phyloP scores from a whole-genome alignment of 2,113 vertebrate genomes.

The Sorex fumeus region DNA sequence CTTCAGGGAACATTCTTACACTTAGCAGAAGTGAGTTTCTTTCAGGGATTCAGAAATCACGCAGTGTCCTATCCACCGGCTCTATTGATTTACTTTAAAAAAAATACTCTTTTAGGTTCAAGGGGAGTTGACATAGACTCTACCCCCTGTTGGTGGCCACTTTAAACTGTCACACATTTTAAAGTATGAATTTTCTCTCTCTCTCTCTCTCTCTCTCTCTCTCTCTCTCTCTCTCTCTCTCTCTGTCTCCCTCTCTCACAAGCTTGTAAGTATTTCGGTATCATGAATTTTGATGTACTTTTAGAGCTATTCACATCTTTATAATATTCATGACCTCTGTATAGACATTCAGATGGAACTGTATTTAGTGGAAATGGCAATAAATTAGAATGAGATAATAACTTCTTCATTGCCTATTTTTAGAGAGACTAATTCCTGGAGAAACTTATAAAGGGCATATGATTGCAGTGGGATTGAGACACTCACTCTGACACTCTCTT shows the following conservation, averaged over 20 bases:
- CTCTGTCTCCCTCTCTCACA: neutral
- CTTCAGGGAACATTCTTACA: neutral
- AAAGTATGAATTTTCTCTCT: neutral
- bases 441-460: conserved; percentile 66
- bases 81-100: neutral
- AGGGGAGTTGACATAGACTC: neutral
- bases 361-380: conserved; percentile 74
- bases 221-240: no score
- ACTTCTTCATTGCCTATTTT: conserved; percentile 76
- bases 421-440: conserved; percentile 74
- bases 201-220: no score
- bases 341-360: conserved; percentile 73
- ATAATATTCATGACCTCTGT: conserved; percentile 69
- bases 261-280: conserved; percentile 48
- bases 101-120: neutral
- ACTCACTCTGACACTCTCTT: conserved; percentile 41
- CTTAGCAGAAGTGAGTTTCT: neutral
- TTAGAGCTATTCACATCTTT: conserved; percentile 31
- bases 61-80: neutral
- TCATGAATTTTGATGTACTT: conserved; percentile 65
- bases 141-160: neutral
- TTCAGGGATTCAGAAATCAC: neutral
- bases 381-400: conserved; percentile 82
- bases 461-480: conserved; percentile 58
- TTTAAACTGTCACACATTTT: conserved; percentile 12